Base-by-base conservation (phyloP, 2,888 invertebrate species). In the Loripinus fragilis region DNA sequence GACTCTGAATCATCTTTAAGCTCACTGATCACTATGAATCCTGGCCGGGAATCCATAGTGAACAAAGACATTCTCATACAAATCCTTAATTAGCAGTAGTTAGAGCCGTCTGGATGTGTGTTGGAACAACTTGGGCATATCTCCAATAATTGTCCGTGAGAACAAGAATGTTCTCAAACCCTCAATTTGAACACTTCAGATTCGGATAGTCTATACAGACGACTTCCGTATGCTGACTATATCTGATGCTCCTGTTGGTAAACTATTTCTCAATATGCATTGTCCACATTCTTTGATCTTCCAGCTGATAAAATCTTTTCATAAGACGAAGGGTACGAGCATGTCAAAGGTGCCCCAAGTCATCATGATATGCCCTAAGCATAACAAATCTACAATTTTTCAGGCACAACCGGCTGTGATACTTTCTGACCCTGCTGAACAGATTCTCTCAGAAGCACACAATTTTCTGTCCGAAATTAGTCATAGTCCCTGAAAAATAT, bases 131-230 rank as follows among this genome's bases (percentile, higher is more conserved):
- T 52, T 50, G 48, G 35, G 70, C 70, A 30, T 50, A 70, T 33
- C 70, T 50, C n/a, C 35, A 52, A 55, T 28, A 70, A 35, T 70
- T 52, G 35, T 70, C 70, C 5, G 70, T 70, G 25, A 70, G 30
- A 17, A 70, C 70, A 17, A 70, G 50, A 48, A 70, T 50, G 15
- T 70, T 48, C 33, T 70, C 50, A 20, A 30, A 33, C 20, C 70
- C 55, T 28, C 70, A 52, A 23, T 52, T 70, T 15, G 70, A 70
- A 28, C 23, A 20, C 33, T 52, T 20, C 50, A 45, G 42, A 28
- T 41, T n/a, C n/a, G 60, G 42, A 23, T 52, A 72, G 48, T 72
- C 70, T 23, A 75, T 48, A n/a, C 71, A 75, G 33, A 75, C 69
- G 8, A 75, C 17, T 55, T 75, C 75, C 65, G 70, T 25, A 17